A percentile compares a stretch with the other conserved stretches of the same genome.
These are phyloP conservation scores for Drosophila miranda DNA, from an alignment of 1,140 invertebrate species.

Conservation along the genomic window DNA sequence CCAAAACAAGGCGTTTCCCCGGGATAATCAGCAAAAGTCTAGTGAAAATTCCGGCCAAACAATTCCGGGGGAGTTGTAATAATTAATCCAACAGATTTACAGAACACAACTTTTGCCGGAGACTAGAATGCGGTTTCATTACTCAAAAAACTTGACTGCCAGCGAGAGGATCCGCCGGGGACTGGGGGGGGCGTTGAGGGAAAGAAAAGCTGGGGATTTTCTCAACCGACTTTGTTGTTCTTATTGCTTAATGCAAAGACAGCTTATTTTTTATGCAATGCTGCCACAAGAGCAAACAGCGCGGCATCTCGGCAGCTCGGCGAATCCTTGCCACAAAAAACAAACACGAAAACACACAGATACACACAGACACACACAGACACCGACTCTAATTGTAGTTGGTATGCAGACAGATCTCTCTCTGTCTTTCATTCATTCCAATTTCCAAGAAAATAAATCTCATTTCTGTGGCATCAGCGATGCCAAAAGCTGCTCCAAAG, in stretches of 20 bases:
- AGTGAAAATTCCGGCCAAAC: conserved; percentile 65
- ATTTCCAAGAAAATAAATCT: conserved; percentile 41
- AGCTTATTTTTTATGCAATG: conserved; percentile 69
- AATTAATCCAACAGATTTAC: conserved; percentile 78
- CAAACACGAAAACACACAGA: too few species aligned
- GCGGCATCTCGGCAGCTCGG: conserved; percentile 13
- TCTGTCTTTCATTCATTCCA: conserved; percentile 44
- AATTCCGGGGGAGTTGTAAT: conserved; percentile 76
- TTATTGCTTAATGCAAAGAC: conserved; percentile 49
- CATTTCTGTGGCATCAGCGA: conserved; percentile 14
- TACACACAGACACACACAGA: neutral
- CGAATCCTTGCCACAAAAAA: conserved; percentile 18
- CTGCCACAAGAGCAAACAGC: conserved; percentile 65
- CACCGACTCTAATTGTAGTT: conserved; percentile 68
- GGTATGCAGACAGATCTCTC: conserved; percentile 49
- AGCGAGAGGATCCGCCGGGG: neutral
- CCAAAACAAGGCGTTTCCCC: conserved; percentile 1
- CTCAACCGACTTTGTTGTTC: conserved; percentile 59
- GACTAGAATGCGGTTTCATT: conserved; percentile 56
- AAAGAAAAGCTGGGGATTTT: conserved; percentile 21
- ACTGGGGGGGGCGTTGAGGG: too few species aligned
- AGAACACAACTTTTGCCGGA: conserved; percentile 56
- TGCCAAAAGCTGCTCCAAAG: conserved; percentile 42
- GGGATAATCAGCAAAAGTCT: conserved; percentile 41
- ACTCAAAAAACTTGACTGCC: conserved; percentile 57